Base-by-base conservation (phyloP, 1,140 invertebrate species). In the Drosophila jambulina region DNA sequence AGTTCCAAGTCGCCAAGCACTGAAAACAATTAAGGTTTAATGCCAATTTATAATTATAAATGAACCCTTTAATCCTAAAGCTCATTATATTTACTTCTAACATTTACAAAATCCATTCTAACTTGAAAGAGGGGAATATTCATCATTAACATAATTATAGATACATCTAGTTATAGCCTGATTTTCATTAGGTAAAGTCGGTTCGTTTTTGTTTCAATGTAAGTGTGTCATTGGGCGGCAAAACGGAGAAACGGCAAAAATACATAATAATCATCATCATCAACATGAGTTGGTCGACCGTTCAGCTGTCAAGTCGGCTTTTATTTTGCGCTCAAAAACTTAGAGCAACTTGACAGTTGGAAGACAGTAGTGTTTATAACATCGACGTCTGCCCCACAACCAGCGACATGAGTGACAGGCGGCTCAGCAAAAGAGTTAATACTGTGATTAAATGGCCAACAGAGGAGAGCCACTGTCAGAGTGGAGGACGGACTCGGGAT, bases 391-490 rank as follows among this genome's bases (percentile, higher is more conserved):
- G 70, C 19, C 67, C 42, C 68, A 69, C 64, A 69, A 45, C 46
- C 53, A 19, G 78, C 82, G 74, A 84, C 81, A 78, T 82, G 91
- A 92, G 67, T 92, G 91, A 92, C 91, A 92, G 67, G 91, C 91
- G 84, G 83, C 91, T 92, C 91, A 82, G 85, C 80, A 74, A 92
- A 92, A 92, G 91, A 92, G 91, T 92, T 92, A 92, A 92, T 91
- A 88, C 91, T 91, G 91, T 91, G 91, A 92, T 92, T 92, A 92
- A 92, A 91, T 80, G 83, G 77, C 78, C 85, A 72, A 67, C 34
- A 78, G 75, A 36, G 71, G 78, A 87, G 82, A 79, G 85, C 81
- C 81, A 88, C 85, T 88, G 84, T 78, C 85, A 82, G 78, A 54
- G 32, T 56, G 45, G 58, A 49, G 36, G 59, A 79, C 68, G 48